These are phyloP conservation scores for Falco concolor DNA, from an alignment of 2,797 vertebrate species.

Conservation along the genomic window DNA sequence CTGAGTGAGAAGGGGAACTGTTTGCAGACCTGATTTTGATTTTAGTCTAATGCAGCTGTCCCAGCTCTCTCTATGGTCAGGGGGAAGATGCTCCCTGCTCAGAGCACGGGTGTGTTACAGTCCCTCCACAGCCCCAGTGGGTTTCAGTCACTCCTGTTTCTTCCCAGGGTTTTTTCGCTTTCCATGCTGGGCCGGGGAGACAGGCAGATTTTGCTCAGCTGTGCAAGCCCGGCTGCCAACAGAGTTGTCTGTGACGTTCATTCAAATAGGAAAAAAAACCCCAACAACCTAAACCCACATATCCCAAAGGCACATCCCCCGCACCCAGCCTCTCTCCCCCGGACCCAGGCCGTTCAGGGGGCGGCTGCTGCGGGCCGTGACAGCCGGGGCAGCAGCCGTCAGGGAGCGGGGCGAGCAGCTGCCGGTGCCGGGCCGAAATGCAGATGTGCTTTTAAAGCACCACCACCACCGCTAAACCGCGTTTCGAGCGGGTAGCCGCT, in stretches of 20 bases:
- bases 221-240: background rate
- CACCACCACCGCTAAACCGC: accelerated
- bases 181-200: accelerated
- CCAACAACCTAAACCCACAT: background rate
- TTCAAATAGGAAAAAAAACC: background rate
- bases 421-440: accelerated
- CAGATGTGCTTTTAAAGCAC: background rate
- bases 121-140: background rate
- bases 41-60: background rate
- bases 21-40: background rate
- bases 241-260: background rate
- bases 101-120: accelerated
- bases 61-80: background rate
- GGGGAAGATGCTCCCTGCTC: background rate
- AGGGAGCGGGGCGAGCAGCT: accelerated
- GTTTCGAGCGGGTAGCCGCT: background rate
- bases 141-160: background rate
- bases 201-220: background rate
- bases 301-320: background rate
- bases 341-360: too few relatives aligned
- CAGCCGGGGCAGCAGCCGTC: too few relatives aligned
- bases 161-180: background rate
- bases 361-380: background rate
- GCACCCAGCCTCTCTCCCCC: background rate
- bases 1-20: background rate